Conservation (phyloP, 1,140 invertebrate species). For the Samia ricini region DNA sequence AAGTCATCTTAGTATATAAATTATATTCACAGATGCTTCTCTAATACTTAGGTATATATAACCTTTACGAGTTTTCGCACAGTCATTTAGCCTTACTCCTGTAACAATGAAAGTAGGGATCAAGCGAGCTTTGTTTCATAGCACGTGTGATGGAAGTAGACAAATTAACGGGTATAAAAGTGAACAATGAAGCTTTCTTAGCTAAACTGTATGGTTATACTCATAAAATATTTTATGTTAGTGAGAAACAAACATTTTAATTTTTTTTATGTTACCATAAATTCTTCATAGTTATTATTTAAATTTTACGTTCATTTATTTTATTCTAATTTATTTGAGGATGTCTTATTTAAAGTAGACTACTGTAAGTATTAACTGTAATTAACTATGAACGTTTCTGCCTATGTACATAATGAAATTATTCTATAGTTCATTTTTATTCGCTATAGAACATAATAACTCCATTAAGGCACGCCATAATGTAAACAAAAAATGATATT, state of each 20-base stretch:
- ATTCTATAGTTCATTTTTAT: not conserved
- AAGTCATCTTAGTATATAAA: slow-evolving; percentile 28
- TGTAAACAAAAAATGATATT: slow-evolving; percentile 13
- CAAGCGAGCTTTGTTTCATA: not conserved
- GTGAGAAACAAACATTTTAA: too few relatives aligned
- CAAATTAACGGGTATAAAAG: not conserved
- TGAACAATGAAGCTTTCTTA: not conserved
- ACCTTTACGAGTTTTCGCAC: slow-evolving; percentile 2
- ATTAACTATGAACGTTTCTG: too few relatives aligned
- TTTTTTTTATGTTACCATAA: too few relatives aligned
- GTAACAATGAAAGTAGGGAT: not conserved
- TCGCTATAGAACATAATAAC: not conserved
- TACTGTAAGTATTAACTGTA: too few relatives aligned
- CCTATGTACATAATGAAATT: not conserved
- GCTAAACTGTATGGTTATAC: not conserved
- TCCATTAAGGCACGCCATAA: not conserved
- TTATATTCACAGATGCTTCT: not conserved
- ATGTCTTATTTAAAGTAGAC: too few relatives aligned
- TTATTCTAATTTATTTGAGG: too few relatives aligned
- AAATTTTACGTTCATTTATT: too few relatives aligned
- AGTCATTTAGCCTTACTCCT: slow-evolving; percentile 3
- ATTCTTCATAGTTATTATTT: too few relatives aligned
- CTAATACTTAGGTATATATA: not conserved
- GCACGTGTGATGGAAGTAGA: slow-evolving; percentile 5
- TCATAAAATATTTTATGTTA: too few relatives aligned